Base-by-base conservation (phyloP, 2,113 vertebrate genomes). In the Serinus canaria region DNA sequence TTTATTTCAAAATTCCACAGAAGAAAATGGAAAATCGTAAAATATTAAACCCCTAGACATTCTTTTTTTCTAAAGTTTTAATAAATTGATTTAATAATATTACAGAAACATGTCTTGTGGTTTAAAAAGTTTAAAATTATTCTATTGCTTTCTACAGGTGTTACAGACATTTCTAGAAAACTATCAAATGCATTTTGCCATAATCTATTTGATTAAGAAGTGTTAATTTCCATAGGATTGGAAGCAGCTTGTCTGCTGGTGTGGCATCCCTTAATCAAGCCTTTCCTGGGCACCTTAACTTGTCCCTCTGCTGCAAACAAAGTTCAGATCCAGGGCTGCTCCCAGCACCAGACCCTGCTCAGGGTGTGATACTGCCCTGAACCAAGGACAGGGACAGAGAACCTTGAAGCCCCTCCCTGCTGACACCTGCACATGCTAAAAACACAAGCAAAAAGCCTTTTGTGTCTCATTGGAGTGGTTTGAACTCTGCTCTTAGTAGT, bases 321-420 rank as follows among this genome's bases (percentile, higher is more conserved):
- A 92, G 96, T 59, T 91, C 74, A 84, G 90, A 78, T 85, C 84
- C 69, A 77, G 93, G 85, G 95, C 87, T 90, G 79, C 72, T 93
- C 49, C 88, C 94, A 79, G 31, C 2, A 31, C 56, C 78, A 95
- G 82, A 58, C 78, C 86, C 75, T 80, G 84, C 76, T 68, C 72
- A 79, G 87, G 90, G 62, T 92, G 72, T 9, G 87, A 58, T 33
- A 33, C 79, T 73, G 83, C 91, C 84, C 47, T 79, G 70, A 80
- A 28, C 69, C 80, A 41, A 70, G 94, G 95, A 62, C 52, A 70
- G 92, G 94, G 93, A 79, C 94, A 96, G 56, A 11, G 68, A 53
- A 55, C 44, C 52, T 74, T 81, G 91, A 86, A 95, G 88, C 60
- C 78, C 92, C 96, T 96, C 43, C 8, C 89, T 96, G 70, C 83